Base-by-base conservation (phyloP, 2,113 vertebrate species). In the Machaerirhynchus nigripectus region DNA sequence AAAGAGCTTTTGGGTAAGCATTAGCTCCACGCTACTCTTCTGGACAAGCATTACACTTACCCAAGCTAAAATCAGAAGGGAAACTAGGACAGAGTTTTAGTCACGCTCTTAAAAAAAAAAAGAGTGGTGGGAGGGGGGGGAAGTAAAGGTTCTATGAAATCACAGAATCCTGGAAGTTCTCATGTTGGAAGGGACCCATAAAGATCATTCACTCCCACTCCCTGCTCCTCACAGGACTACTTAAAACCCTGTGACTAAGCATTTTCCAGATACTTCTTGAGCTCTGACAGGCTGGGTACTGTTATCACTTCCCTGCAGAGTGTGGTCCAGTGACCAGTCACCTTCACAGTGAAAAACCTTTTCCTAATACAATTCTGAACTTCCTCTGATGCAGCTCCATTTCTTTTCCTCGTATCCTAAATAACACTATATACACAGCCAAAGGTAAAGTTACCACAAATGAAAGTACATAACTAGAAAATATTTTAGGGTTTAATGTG, bases 51-150 rank as follows among this genome's bases (percentile, higher is more conserved):
- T 55, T 69, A 90, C 14, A 53, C 9, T 84, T 30, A 84, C 8
- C 13, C 50, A 90, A 75, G 57, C 13, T 71, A 91, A 89, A 92
- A 81, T 63, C 8, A 28, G 47, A 67, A 90, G 13, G 6, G 17
- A 84, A 63, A 52, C 13, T 24, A 39, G 35, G 10, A 69, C 12
- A 22, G 15, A 67, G 15, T 4, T 81, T 59, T 53, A 92, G 64
- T 47, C 18, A 50, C 11, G 11, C 6, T 33, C 10, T 52, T 67
- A 6, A 69, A 60, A 40, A 52, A 61, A 46, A 53, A 14, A 2
- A 19, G 1, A n/a, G n/a, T n/a, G 0, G 1, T 2, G 5, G 0
- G 1, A 39, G 18, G 2, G 0, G 3, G 2, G 5, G 4, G 4
- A 7, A 44, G 3, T 15, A 42, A 42, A 42, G 19, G 10, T 77